phyloP scores from a whole-genome alignment of 2,888 invertebrate genomes.

The Hipparchia semele region DNA sequence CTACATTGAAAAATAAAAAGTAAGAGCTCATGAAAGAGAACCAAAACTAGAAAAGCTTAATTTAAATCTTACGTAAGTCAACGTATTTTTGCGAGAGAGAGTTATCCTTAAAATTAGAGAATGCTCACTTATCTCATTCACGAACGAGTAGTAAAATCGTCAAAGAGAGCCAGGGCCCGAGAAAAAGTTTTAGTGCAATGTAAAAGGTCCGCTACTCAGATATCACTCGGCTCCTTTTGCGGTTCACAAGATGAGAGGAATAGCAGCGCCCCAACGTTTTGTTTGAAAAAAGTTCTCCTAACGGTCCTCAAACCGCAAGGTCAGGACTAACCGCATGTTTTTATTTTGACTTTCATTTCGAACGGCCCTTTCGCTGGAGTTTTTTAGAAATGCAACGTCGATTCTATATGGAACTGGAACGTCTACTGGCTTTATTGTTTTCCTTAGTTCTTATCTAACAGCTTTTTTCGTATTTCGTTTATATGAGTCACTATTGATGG shows the following conservation, averaged over 20 bases:
- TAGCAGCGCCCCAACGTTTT: conserved; percentile 70
- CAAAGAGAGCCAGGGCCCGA: too few species aligned
- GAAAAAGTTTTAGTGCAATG: background rate
- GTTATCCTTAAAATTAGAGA: too few species aligned
- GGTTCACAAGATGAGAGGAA: conserved; percentile 75
- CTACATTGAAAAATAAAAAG: too few species aligned
- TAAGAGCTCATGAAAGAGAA: too few species aligned
- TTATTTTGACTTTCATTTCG: conserved; percentile 48
- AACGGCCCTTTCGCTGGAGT: conserved; percentile 37
- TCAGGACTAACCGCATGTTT: conserved; percentile 67
- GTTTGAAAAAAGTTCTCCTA: conserved; percentile 61
- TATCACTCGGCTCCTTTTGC: conserved; percentile 71
- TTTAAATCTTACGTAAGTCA: background rate
- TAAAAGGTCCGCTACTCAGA: conserved; percentile 49
- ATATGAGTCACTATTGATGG: background rate
- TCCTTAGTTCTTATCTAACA: background rate
- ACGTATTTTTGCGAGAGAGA: background rate
- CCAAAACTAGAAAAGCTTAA: too few species aligned
- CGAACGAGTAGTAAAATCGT: too few species aligned
- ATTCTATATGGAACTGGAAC: conserved; percentile 20
- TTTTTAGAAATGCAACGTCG: conserved; percentile 38
- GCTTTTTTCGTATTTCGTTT: background rate
- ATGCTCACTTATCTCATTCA: too few species aligned
- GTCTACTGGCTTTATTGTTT: background rate
- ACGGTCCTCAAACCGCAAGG: conserved; percentile 69